Evolutionary conservation across 2,888 invertebrate genomes (phyloP).

Genomic region (Ditula angustiorana): DNA sequence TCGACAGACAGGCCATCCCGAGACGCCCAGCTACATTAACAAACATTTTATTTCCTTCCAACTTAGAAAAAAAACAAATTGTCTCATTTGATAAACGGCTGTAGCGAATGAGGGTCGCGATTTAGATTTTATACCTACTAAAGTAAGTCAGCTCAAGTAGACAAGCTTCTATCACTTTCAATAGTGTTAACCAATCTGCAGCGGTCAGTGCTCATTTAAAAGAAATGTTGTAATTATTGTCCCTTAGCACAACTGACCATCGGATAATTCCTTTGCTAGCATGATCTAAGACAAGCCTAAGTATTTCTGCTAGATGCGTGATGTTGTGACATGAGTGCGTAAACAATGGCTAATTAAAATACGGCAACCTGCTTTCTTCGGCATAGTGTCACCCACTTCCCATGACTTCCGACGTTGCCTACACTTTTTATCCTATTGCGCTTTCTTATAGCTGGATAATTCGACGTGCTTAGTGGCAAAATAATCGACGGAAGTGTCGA

Average conservation of each 20-base stretch:
- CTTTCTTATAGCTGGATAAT: slow-evolving; percentile 59
- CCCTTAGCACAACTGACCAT: no score
- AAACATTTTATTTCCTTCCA: slow-evolving; percentile 12
- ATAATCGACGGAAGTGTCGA: slow-evolving; percentile 34
- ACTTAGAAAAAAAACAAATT: neutral
- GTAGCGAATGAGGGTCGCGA: neutral
- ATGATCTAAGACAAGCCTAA: slow-evolving; percentile 1
- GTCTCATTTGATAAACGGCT: neutral
- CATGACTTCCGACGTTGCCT: slow-evolving; percentile 69
- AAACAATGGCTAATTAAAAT: slow-evolving; percentile 66
- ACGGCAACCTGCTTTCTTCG: slow-evolving; percentile 72
- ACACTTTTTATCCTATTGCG: slow-evolving; percentile 61
- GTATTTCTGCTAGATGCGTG: slow-evolving; percentile 23
- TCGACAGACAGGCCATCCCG: neutral
- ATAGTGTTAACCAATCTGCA: neutral
- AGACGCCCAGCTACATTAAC: neutral
- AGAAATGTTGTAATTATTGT: no score
- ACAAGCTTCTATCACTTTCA: no score
- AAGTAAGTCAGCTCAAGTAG: no score
- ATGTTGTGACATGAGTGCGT: slow-evolving; percentile 41
- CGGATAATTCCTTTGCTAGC: neutral
- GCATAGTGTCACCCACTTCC: slow-evolving; percentile 70
- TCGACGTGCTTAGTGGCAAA: slow-evolving; percentile 19
- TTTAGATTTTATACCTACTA: neutral
- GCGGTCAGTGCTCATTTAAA: neutral